A percentile compares a stretch with the other conserved stretches of the same genome.
Conservation (phyloP, 1,140 invertebrate genomes). For the Bombus sylvicola region DNA sequence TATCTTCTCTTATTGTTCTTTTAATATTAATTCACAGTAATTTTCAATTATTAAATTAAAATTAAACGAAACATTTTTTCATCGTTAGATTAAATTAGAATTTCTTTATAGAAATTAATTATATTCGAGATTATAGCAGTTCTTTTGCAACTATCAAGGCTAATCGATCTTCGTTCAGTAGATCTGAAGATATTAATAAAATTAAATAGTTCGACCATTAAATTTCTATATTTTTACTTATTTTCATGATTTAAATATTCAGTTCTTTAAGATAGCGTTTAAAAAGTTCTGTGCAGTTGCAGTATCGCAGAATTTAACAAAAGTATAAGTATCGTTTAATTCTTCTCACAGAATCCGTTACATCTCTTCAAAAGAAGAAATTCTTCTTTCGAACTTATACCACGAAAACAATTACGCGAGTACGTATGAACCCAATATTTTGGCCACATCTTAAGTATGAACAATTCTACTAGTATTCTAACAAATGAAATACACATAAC, state of each 20-base stretch:
- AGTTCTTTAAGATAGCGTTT: background rate
- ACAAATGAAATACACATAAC: background rate
- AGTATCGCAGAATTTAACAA: background rate
- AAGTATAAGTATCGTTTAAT: background rate
- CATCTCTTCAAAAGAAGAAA: background rate
- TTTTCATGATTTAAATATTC: background rate
- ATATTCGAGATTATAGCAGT: background rate
- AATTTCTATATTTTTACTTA: too few relatives aligned
- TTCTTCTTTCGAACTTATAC: background rate
- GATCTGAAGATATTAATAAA: too few relatives aligned
- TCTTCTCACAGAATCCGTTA: background rate
- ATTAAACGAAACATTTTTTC: too few relatives aligned
- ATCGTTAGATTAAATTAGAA: background rate
- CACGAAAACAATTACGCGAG: background rate
- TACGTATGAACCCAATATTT: too few relatives aligned
- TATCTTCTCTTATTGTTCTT: background rate
- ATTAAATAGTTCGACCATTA: too few relatives aligned
- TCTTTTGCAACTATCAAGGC: background rate
- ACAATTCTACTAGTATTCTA: background rate
- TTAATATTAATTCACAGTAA: background rate
- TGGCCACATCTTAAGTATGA: background rate
- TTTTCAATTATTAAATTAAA: too few relatives aligned
- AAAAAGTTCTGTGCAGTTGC: background rate
- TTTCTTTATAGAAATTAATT: background rate
- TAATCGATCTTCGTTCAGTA: too few relatives aligned